Percentiles rank a stretch among this genome's conserved stretches.
These are phyloP conservation scores for Itoplectis maculator DNA, from an alignment of 2,888 invertebrate genomes.

Conservation along the genomic window DNA sequence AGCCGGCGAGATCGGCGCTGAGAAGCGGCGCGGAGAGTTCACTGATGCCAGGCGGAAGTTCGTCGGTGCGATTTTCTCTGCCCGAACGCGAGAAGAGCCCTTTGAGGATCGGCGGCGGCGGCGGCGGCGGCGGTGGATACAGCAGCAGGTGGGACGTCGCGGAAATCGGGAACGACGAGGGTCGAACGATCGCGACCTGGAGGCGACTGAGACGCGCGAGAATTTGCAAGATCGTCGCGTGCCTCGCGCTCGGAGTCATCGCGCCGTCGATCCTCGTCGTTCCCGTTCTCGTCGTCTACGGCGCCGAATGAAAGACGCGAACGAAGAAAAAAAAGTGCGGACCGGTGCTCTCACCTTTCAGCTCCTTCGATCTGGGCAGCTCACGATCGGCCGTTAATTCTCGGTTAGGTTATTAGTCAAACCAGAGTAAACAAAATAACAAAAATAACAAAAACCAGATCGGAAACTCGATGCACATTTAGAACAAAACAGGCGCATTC, in stretches of 20 bases:
- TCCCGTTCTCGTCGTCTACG: slow-evolving; percentile 63
- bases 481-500: slow-evolving; percentile 67
- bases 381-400: slow-evolving; percentile 48
- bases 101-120: slow-evolving; percentile 52
- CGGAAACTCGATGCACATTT: slow-evolving; percentile 61
- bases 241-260: slow-evolving; percentile 66
- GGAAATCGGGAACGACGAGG: slow-evolving; percentile 22
- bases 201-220: slow-evolving; percentile 54
- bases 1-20: slow-evolving; percentile 62
- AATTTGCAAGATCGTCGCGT: slow-evolving; percentile 63
- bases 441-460: slow-evolving; percentile 15
- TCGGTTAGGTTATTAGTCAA: slow-evolving; percentile 38
- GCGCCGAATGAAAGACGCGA: not conserved
- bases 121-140: no score
- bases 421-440: slow-evolving; percentile 33
- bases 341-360: slow-evolving; percentile 57
- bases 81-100: slow-evolving; percentile 32
- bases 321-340: no score
- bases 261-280: slow-evolving; percentile 68
- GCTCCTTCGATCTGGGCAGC: slow-evolving; percentile 42
- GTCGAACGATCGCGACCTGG: slow-evolving; percentile 22
- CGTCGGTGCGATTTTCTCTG: slow-evolving; percentile 64
- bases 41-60: slow-evolving; percentile 59
- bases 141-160: slow-evolving; percentile 47
- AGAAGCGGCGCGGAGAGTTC: slow-evolving; percentile 52